Evolutionary conservation across 37 sponge, comb jelly and placozoan species (phyloP).

Genomic region (Hormiphora californensis): DNA sequence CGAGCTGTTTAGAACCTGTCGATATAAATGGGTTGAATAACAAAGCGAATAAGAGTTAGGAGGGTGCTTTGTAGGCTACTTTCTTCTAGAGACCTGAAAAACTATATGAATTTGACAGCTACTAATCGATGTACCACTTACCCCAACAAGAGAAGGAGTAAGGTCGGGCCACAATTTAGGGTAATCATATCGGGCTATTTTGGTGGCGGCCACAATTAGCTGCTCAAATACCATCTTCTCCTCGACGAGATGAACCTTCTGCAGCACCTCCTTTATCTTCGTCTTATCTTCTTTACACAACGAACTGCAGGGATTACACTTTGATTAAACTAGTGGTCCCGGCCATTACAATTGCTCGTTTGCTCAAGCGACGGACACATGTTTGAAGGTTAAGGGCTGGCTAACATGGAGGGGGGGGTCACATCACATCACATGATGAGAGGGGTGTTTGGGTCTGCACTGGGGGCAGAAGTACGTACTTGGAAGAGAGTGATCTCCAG

Average conservation of each 20-base stretch:
- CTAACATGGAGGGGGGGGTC: too few relatives aligned
- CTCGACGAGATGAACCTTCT: background rate
- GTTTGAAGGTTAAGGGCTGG: background rate
- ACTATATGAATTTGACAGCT: background rate
- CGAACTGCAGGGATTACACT: background rate
- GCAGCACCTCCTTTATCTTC: background rate
- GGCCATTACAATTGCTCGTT: too few relatives aligned
- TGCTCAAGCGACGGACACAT: background rate
- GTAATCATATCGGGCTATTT: conserved; percentile 18
- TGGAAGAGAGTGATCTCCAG: conserved; percentile 21
- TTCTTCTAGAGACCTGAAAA: background rate
- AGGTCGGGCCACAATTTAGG: conserved; percentile 15
- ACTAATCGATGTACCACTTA: background rate
- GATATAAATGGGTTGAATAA: background rate
- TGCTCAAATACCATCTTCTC: conserved; percentile 25
- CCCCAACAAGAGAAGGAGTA: background rate
- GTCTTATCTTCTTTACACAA: conserved; percentile 42
- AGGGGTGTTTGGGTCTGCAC: too few relatives aligned
- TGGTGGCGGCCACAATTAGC: background rate
- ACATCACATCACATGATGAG: too few relatives aligned
- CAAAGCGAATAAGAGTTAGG: background rate
- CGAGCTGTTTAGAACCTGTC: background rate
- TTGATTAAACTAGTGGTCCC: background rate
- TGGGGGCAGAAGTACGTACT: too few relatives aligned
- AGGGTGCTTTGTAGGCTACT: background rate